Conservation (phyloP, 2,113 vertebrate species). For the Neotoma lepida region DNA sequence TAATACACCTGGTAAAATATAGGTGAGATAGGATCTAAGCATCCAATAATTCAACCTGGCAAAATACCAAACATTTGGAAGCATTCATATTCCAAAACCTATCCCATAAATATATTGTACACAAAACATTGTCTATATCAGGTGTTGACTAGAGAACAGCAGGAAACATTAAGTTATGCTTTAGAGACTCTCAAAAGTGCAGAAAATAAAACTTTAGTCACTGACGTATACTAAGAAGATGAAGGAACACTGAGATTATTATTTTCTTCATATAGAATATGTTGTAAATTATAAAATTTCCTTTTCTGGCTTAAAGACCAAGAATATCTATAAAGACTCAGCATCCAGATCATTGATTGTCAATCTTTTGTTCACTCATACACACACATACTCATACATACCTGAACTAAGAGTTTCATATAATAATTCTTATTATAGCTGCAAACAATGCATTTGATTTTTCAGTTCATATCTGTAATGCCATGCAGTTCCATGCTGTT, state of each 20-base stretch:
- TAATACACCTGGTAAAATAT: not conserved
- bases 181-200: not conserved
- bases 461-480: not conserved
- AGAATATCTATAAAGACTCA: not conserved
- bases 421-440: not conserved
- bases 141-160: not conserved
- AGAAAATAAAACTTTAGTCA: not conserved
- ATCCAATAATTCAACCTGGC: not conserved
- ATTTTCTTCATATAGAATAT: not conserved
- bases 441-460: not conserved
- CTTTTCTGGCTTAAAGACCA: not conserved
- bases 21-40: not conserved
- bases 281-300: not conserved
- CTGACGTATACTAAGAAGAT: not conserved
- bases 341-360: not conserved
- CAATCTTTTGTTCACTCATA: not conserved
- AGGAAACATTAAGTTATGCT: not conserved
- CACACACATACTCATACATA: not conserved
- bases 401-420: not conserved
- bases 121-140: not conserved
- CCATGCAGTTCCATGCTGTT: not conserved
- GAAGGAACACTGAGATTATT: not conserved
- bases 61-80: not conserved
- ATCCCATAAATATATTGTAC: not conserved
- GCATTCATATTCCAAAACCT: not conserved